phyloP scores from a whole-genome alignment of 2,888 invertebrate species.

The Sipunculus nudus region DNA sequence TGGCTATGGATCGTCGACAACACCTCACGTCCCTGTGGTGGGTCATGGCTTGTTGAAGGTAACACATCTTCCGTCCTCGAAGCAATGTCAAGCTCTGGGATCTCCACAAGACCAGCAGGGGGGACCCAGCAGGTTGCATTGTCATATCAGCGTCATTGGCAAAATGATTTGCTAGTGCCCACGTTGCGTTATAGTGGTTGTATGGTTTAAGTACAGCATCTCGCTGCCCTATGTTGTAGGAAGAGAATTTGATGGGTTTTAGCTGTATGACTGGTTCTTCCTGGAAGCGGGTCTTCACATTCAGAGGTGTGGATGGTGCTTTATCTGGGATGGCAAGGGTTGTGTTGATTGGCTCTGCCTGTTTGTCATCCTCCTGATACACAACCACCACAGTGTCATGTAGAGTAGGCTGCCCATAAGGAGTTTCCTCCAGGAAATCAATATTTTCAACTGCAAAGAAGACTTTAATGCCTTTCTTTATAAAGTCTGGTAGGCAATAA shows the following conservation, averaged over 20 bases:
- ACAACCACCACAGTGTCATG: constrained; percentile 21
- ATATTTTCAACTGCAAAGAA: constrained; percentile 34
- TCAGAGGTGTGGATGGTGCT: constrained; percentile 6
- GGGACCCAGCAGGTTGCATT: neutral
- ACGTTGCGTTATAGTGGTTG: neutral
- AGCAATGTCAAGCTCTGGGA: too few species aligned
- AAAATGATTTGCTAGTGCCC: neutral
- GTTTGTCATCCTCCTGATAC: constrained; percentile 14
- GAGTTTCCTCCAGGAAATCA: constrained; percentile 26
- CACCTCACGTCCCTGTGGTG: too few species aligned
- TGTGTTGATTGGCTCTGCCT: constrained; percentile 25
- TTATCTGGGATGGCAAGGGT: constrained; percentile 23
- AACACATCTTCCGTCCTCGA: too few species aligned
- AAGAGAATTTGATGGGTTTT: neutral
- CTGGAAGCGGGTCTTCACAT: constrained; percentile 7
- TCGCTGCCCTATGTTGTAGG: neutral
- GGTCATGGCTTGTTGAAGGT: too few species aligned
- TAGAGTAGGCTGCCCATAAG: constrained; percentile 2
- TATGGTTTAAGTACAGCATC: too few species aligned
- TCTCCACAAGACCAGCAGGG: too few species aligned
- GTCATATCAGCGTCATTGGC: neutral
- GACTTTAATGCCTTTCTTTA: constrained; percentile 24
- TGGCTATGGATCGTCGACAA: too few species aligned
- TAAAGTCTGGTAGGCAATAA: constrained; percentile 27
- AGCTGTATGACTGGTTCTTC: constrained; percentile 17